Conservation (phyloP, 2,888 invertebrate species). For the Nephrotoma flavescens region DNA sequence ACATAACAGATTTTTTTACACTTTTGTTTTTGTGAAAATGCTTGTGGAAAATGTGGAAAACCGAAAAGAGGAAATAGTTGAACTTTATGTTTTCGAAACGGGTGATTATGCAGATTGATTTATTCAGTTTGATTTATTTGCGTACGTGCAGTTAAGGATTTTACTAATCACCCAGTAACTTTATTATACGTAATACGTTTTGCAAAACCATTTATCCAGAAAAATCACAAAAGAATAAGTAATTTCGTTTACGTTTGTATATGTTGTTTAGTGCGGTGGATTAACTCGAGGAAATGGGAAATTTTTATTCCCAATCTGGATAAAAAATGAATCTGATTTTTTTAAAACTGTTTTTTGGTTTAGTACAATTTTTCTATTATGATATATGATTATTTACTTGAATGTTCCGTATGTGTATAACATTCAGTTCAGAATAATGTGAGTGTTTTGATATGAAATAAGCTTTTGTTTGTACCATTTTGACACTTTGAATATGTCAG, state of each 20-base stretch:
- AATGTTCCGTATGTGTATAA: neutral
- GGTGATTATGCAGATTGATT: neutral
- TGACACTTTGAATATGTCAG: neutral
- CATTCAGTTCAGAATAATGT: neutral
- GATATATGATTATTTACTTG: neutral
- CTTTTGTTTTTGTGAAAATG: neutral
- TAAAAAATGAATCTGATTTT: neutral
- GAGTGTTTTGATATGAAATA: neutral
- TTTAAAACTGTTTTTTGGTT: neutral
- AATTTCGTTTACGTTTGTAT: neutral
- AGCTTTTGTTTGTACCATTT: neutral
- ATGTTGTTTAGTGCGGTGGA: neutral
- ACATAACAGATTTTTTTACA: neutral
- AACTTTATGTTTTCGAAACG: neutral
- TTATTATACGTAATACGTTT: neutral
- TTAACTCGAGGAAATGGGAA: neutral
- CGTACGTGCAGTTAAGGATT: neutral
- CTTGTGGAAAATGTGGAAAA: neutral
- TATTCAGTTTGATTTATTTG: neutral
- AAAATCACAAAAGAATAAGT: neutral
- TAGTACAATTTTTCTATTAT: neutral
- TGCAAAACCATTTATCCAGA: neutral
- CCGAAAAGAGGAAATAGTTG: neutral
- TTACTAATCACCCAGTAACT: neutral
- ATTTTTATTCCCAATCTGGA: neutral